A percentile compares a stretch with the other conserved stretches of the same genome.
Evolutionary conservation across 2,797 vertebrate species (phyloP).

Genomic region (Sebastiscus albofasciatus): DNA sequence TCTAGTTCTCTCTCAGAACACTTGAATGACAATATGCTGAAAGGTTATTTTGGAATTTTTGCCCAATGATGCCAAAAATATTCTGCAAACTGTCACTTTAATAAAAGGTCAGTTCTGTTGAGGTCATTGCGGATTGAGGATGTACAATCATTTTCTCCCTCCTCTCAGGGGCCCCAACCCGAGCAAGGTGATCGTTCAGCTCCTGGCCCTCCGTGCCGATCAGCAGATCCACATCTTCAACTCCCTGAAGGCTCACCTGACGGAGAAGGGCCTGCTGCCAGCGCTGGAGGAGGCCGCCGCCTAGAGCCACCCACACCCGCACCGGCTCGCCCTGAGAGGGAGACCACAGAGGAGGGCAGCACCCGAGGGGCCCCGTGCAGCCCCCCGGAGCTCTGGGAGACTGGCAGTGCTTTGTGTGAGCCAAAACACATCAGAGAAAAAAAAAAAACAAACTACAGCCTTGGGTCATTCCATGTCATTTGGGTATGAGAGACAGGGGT

Average conservation of each 20-base stretch:
- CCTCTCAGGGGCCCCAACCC: slow-evolving; percentile 93
- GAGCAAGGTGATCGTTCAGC: slow-evolving; percentile 94
- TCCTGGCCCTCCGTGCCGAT: slow-evolving; percentile 92
- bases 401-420: slow-evolving; percentile 34
- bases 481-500: slow-evolving; percentile 36
- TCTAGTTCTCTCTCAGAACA: too few species aligned
- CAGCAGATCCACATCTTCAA: slow-evolving; percentile 98
- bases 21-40: too few species aligned
- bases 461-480: slow-evolving; percentile 78
- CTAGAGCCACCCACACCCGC: slow-evolving; percentile 41
- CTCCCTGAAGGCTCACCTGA: slow-evolving; percentile 92
- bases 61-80: too few species aligned
- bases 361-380: not conserved
- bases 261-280: slow-evolving; percentile 88
- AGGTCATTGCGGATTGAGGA: not conserved
- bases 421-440: slow-evolving; percentile 33
- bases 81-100: too few species aligned
- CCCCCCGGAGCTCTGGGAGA: slow-evolving; percentile 20
- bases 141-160: not conserved
- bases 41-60: too few species aligned
- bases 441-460: slow-evolving; percentile 41
- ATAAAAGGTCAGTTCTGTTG: not conserved
- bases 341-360: slow-evolving; percentile 22
- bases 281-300: slow-evolving; percentile 78
- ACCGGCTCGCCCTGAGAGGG: not conserved